phyloP scores from a whole-genome alignment of 2,888 invertebrate genomes.

The Seladonia tumulorum region DNA sequence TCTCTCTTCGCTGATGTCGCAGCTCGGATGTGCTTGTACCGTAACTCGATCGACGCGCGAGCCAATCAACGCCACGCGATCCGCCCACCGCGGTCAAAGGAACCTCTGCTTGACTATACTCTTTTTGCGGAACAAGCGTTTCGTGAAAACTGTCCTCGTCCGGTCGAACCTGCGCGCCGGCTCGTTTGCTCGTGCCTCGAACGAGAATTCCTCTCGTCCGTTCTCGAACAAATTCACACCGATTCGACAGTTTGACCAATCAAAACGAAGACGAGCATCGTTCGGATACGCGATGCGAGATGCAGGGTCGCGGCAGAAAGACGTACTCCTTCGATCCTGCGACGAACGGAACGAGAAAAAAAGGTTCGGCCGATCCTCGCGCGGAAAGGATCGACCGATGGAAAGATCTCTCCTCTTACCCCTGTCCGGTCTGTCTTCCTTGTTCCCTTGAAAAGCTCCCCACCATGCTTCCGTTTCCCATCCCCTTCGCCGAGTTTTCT shows the following conservation, averaged over 20 bases:
- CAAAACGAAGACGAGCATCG: slow-evolving; percentile 38
- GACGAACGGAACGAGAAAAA: slow-evolving; percentile 10
- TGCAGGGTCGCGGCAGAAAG: slow-evolving; percentile 14
- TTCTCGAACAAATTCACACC: background rate
- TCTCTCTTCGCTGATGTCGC: background rate
- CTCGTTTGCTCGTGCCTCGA: background rate
- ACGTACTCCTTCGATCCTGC: slow-evolving; percentile 11
- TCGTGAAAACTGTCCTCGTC: background rate
- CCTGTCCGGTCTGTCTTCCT: background rate
- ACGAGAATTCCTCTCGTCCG: background rate
- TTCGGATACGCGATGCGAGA: slow-evolving; percentile 32
- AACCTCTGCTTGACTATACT: background rate
- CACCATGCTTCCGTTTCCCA: background rate
- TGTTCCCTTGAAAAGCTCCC: background rate
- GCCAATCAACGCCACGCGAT: slow-evolving; percentile 9
- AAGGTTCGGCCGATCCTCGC: slow-evolving; percentile 22
- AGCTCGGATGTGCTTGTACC: background rate
- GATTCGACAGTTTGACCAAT: background rate
- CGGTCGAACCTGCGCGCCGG: background rate
- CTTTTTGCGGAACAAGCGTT: background rate
- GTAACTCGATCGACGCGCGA: slow-evolving; percentile 13
- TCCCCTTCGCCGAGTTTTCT: slow-evolving; percentile 23
- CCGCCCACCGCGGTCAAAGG: slow-evolving; percentile 1
- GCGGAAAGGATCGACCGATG: slow-evolving; percentile 26
- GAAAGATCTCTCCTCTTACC: background rate